phyloP scores from a whole-genome alignment of 2,797 vertebrate species.

The Periophthalmus magnuspinnatus region DNA sequence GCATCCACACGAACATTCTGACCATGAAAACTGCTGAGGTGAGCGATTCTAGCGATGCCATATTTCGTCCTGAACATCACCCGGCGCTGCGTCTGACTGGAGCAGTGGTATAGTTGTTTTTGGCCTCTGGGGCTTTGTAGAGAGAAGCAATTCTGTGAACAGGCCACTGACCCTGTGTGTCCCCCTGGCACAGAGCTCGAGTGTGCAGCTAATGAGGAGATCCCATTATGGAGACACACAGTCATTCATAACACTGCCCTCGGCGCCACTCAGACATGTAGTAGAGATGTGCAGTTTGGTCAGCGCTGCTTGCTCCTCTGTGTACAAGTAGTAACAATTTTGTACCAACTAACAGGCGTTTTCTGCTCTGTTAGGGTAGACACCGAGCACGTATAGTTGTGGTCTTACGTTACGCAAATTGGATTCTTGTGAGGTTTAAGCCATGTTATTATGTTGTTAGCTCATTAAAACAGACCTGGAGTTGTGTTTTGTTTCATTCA shows the following conservation, averaged over 20 bases:
- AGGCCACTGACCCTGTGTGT: constrained; percentile 17
- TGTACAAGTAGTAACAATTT: not conserved
- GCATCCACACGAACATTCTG: not conserved
- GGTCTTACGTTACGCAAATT: too few species aligned
- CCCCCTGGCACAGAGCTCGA: constrained; percentile 18
- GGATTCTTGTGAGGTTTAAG: too few species aligned
- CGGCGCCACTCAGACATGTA: constrained; percentile 1
- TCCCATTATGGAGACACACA: constrained; percentile 15
- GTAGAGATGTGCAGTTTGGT: constrained; percentile 20
- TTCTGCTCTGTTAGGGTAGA: not conserved
- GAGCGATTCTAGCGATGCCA: not conserved
- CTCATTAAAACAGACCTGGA: too few species aligned
- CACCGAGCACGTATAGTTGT: too few species aligned
- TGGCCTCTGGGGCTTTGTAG: constrained; percentile 18
- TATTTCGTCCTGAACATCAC: constrained; percentile 4
- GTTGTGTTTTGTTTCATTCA: too few species aligned
- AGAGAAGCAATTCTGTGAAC: constrained; percentile 9
- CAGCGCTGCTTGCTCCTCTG: not conserved
- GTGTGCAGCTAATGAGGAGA: constrained; percentile 35
- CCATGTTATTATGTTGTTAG: too few species aligned
- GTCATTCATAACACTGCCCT: constrained; percentile 18
- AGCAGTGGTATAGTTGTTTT: constrained; percentile 6
- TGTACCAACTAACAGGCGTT: not conserved
- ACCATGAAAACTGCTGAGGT: not conserved
- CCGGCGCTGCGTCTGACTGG: constrained; percentile 7